Base-by-base conservation (phyloP, 2,888 invertebrate species). In the Coelopa pilipes region DNA sequence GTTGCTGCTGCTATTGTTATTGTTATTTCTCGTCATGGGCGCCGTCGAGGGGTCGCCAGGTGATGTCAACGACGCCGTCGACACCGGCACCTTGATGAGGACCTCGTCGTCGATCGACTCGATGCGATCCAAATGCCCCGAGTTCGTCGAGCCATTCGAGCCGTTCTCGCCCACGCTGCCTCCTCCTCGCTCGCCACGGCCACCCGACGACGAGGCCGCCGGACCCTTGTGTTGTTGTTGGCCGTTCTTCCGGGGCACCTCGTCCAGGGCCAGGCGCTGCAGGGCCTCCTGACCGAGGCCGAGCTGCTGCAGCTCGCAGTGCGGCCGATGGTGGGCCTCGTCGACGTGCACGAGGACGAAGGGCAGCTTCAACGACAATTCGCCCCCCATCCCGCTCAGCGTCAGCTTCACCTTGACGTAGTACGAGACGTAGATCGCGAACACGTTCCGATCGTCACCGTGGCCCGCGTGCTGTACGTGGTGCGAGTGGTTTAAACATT, bases 401-500 rank as follows among this genome's bases (percentile, higher is more conserved):
- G 93, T 89, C 0, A 95, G 89, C 87, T 95, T 95, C 0, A 96
- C 93, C 90, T 96, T 96, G 10, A 96, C 95, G 84, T 96, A 96
- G 85, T 96, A 96, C 0, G 95, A 95, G 12, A 96, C 96, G 88
- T 96, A 96, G 80, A 96, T 96, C 71, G 96, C 96, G 82, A 96
- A 96, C 0, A 94, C 95, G 86, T 96, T 96, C 75, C 95, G 90
- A 79, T 94, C 94, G 77, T 94, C 85, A 86, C 88, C 76, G 34
- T 71, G 47, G 3, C 19, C 82, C 1, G 34, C 89, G 89, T 1
- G 90, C 89, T 77, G 81, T 77, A 70, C 73, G 76, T 77, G 76
- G 13, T 70, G 62, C 49, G 45, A 24, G 21, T n/a, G 19, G 55
- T 12, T 65, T n/a, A n/a, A 74, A 63, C n/a, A 1, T 65, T 45